These are phyloP conservation scores for Chondrilla cf. caribensis DNA, from an alignment of 37 sponge, comb jelly and placozoan species.

Conservation along the genomic window DNA sequence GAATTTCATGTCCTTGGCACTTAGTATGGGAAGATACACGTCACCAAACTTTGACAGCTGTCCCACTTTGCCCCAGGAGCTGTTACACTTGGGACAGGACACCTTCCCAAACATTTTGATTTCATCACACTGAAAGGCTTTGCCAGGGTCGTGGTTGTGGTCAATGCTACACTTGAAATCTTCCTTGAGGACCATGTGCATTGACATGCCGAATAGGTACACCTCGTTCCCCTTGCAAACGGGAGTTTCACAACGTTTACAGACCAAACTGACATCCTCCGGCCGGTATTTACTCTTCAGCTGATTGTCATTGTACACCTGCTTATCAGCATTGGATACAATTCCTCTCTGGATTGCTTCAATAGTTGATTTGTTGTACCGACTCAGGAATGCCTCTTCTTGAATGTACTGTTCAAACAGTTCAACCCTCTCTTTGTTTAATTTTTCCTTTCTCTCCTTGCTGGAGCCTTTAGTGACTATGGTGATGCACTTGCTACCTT, in stretches of 20 bases:
- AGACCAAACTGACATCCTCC: slow-evolving; percentile 35
- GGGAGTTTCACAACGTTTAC: slow-evolving; percentile 28
- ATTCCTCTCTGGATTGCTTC: slow-evolving; percentile 23
- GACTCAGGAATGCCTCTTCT: not conserved
- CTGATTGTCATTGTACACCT: not conserved
- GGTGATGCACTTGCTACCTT: slow-evolving; percentile 6
- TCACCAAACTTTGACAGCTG: too few relatives aligned
- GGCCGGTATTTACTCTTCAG: not conserved
- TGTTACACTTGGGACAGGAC: slow-evolving; percentile 32
- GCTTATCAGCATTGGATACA: not conserved
- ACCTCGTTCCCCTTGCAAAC: slow-evolving; percentile 54
- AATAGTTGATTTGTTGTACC: not conserved
- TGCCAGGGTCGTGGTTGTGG: not conserved
- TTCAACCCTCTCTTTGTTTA: slow-evolving; percentile 9
- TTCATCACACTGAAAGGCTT: not conserved
- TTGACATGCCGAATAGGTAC: not conserved
- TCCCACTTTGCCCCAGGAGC: slow-evolving; percentile 35
- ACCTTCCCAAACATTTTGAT: slow-evolving; percentile 35
- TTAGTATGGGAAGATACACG: too few relatives aligned
- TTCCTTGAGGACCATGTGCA: slow-evolving; percentile 28
- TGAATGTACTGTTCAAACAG: not conserved
- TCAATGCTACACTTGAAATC: slow-evolving; percentile 2
- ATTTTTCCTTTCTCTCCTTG: not conserved
- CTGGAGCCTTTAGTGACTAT: not conserved
- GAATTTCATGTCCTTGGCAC: too few relatives aligned